Conservation (phyloP, 2,113 vertebrate species). For the Vanacampus margaritifer region DNA sequence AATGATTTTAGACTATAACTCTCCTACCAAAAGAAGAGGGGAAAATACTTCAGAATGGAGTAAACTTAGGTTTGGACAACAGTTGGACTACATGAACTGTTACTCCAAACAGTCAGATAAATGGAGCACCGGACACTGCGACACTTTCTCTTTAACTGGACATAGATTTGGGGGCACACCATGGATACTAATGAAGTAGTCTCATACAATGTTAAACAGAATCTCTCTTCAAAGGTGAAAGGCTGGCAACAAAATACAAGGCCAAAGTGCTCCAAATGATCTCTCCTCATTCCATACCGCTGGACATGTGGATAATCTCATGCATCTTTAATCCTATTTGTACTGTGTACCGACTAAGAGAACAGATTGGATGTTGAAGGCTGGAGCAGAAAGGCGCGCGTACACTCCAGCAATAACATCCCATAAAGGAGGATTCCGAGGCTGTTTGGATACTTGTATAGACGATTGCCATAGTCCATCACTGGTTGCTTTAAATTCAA, state of each 20-base stretch:
- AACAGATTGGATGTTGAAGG: constrained; percentile 41
- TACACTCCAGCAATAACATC: constrained; percentile 21
- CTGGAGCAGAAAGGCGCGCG: constrained; percentile 4
- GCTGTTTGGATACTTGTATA: constrained; percentile 8
- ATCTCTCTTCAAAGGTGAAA: constrained; percentile 40
- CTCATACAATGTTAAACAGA: constrained; percentile 50
- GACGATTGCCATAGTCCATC: constrained; percentile 20
- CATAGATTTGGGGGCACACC: constrained; percentile 40
- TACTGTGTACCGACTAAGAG: constrained; percentile 30
- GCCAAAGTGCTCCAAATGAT: constrained; percentile 55
- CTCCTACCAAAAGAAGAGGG: neutral
- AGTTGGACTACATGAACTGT: neutral
- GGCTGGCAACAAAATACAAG: constrained; percentile 39
- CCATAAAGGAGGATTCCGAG: neutral
- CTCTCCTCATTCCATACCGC: constrained; percentile 50
- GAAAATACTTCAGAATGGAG: neutral
- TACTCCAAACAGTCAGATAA: neutral
- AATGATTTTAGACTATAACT: neutral
- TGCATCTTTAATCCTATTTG: constrained; percentile 63
- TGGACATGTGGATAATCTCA: constrained; percentile 56
- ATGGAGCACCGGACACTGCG: constrained; percentile 10
- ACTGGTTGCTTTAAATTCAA: constrained; percentile 14
- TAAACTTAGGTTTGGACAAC: constrained; percentile 3
- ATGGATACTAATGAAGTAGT: constrained; percentile 43
- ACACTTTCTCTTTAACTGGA: constrained; percentile 12